Conservation (phyloP, 2,113 vertebrate species). For the Elephantulus edwardii region DNA sequence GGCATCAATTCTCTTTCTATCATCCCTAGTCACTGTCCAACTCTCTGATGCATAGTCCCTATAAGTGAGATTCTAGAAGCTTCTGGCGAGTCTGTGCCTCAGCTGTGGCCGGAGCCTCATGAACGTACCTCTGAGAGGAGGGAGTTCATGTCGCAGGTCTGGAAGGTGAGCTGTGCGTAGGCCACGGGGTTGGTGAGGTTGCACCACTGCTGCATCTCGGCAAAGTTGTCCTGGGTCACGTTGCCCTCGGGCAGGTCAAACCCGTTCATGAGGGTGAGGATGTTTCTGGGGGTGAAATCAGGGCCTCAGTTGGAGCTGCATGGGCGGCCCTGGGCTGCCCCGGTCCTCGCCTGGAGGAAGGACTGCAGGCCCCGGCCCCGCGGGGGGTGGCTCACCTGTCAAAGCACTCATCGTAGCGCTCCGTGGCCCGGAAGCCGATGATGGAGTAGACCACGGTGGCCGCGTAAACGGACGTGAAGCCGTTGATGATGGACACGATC, state of each 20-base stretch:
- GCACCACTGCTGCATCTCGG: conserved; percentile 67
- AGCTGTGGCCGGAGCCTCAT: fast-evolving
- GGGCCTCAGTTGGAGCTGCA: not conserved
- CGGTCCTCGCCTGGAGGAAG: fast-evolving
- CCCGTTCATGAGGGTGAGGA: conserved; percentile 85
- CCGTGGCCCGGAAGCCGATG: conserved; percentile 95
- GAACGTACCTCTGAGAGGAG: conserved; percentile 85
- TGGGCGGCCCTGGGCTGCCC: fast-evolving
- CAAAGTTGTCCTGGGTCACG: conserved; percentile 85
- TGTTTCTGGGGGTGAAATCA: conserved; percentile 82
- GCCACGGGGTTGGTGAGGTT: conserved; percentile 37
- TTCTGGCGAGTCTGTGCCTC: not conserved
- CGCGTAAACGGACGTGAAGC: conserved; percentile 93
- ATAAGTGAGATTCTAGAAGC: not conserved
- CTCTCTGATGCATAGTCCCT: too few relatives aligned
- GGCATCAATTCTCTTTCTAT: too few relatives aligned
- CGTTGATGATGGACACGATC: conserved; percentile 94
- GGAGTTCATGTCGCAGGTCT: conserved; percentile 81
- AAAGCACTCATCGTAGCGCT: conserved; percentile 91
- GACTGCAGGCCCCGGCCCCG: not conserved
- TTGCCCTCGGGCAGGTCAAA: conserved; percentile 86
- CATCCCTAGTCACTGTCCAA: too few relatives aligned
- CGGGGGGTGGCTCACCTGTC: conserved; percentile 78
- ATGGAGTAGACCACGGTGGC: conserved; percentile 97
- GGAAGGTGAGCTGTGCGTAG: conserved; percentile 79